Evolutionary conservation across 2,888 invertebrate genomes (phyloP), one percentile per base, ranked within the genome.

Genomic region (Rhingia campestris): DNA sequence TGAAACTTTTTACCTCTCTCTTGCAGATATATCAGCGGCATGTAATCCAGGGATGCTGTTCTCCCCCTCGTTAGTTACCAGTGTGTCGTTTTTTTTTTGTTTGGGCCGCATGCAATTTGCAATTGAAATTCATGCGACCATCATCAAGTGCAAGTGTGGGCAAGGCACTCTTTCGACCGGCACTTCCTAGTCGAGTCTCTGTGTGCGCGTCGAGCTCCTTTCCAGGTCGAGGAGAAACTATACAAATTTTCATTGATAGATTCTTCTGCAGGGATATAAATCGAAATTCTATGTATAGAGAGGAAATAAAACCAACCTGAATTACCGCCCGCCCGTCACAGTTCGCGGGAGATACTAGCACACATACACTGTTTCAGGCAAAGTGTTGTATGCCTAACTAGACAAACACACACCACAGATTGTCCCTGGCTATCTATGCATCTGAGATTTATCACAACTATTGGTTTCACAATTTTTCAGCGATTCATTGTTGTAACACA

Each of bases 401-500:
- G n/a, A n/a, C 32, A 22, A 54, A 37, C 41, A 66, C 54, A 59
- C 49, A 75, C 56, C 64, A n/a, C 12, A 12, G 45, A 30, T 35
- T 32, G 22, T 45, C 14, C 67, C 32, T 30, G 63, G 10, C 54
- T 76, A 80, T 84, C 69, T 66, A 70, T 84, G 79, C 66, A 84
- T 84, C 79, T 75, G 54, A 80, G 84, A 84, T 84, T 84, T 84
- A 84, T 84, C 84, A 70, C 74, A 84, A 70, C 84, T 84, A 84
- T 84, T 84, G 84, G 79, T 80, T 80, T 80, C 84, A 84, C 84
- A 84, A 84, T 84, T 84, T 84, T 84, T 79, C 84, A 84, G 79
- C 84, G 79, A 84, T 84, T 74, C 84, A 84, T 79, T 84, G 84
- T 84, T 43, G 79, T 75, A 84, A 84, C 74, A 80, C 74, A 80